A percentile compares a stretch with the other conserved stretches of the same genome.
Evolutionary conservation across 2,113 vertebrate genomes (phyloP).

Genomic region (Eretmochelys imbricata): DNA sequence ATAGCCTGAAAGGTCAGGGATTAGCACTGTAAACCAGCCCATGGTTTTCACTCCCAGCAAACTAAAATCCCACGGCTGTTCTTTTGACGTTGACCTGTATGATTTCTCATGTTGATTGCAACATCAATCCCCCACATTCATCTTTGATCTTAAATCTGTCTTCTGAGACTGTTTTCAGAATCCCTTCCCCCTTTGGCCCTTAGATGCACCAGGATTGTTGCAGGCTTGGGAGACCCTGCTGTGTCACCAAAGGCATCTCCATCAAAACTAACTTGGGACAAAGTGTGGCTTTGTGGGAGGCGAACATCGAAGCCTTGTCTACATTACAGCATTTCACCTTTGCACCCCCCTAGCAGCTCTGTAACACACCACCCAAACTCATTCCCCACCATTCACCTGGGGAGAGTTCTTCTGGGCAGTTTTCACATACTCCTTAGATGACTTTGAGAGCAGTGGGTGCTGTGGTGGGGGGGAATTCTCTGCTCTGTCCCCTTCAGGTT

Average conservation of each 20-base stretch:
- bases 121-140: background rate
- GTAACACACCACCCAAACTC: background rate
- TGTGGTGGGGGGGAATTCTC: background rate
- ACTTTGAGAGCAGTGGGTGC: background rate
- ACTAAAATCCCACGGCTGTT: background rate
- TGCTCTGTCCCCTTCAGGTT: background rate
- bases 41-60: background rate
- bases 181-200: background rate
- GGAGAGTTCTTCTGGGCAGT: background rate
- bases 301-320: background rate
- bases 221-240: background rate
- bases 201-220: background rate
- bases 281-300: background rate
- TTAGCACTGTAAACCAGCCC: background rate
- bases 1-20: background rate
- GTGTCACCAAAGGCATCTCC: background rate
- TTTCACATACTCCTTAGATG: background rate
- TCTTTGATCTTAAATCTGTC: background rate
- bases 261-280: background rate
- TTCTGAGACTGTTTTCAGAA: background rate
- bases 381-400: background rate
- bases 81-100: background rate
- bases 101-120: background rate
- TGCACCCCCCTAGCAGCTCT: background rate
- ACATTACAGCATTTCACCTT: accelerated